These are phyloP conservation scores for Notiomystis cincta DNA, from an alignment of 2,113 vertebrate species.

Conservation along the genomic window DNA sequence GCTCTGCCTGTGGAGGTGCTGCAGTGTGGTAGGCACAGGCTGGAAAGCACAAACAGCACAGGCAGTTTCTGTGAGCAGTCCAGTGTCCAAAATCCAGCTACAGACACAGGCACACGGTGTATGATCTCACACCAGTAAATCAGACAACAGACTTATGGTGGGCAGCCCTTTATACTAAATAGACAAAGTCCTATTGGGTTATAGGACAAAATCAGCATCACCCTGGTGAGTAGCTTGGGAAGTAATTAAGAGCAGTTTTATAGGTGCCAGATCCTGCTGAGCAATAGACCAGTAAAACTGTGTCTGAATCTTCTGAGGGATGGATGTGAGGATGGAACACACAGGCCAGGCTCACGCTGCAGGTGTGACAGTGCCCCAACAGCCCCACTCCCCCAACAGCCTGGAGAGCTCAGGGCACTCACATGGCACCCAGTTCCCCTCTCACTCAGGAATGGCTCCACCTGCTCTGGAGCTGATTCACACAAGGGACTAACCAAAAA, in stretches of 20 bases:
- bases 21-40: not conserved
- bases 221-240: not conserved
- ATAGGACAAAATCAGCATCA: not conserved
- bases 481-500: not conserved
- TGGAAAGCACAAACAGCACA: accelerated
- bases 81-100: not conserved
- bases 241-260: constrained; percentile 55
- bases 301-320: constrained; percentile 4
- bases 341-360: not conserved
- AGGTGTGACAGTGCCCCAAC: not conserved
- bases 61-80: not conserved
- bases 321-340: not conserved
- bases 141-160: not conserved
- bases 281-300: constrained; percentile 20
- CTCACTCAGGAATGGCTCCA: accelerated
- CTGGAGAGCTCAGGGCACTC: not conserved
- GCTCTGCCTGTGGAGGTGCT: not conserved
- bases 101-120: accelerated
- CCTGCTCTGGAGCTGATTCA: not conserved
- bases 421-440: accelerated
- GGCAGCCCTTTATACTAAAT: not conserved
- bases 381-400: not conserved
- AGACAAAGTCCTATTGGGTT: not conserved
- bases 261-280: constrained; percentile 17
- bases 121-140: not conserved